Conservation (phyloP, 53 echinoderm and acorn worm species). For the Holothuria scabra region DNA sequence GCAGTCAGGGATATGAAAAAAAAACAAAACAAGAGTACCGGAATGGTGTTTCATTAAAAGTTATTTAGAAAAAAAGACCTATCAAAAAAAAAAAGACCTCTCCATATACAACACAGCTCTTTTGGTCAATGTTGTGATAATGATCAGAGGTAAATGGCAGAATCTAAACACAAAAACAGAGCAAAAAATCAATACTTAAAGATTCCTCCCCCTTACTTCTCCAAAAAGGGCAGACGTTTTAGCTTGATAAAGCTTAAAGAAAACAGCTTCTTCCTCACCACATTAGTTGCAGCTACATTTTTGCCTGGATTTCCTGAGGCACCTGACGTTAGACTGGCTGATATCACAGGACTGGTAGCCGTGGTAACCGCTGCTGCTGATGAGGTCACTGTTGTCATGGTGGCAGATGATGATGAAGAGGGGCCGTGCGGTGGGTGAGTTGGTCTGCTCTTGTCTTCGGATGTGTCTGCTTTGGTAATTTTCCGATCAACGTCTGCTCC, state of each 20-base stretch:
- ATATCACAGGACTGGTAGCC: constrained; percentile 61
- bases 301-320: constrained; percentile 76
- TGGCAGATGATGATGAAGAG: constrained; percentile 43
- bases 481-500: constrained; percentile 33
- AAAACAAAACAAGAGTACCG: too few relatives aligned
- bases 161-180: too few relatives aligned
- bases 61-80: too few relatives aligned
- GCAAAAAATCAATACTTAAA: too few relatives aligned
- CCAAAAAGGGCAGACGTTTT: background rate
- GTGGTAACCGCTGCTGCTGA: constrained; percentile 68
- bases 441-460: constrained; percentile 45
- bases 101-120: too few relatives aligned
- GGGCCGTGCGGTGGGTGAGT: constrained; percentile 11
- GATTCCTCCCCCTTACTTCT: too few relatives aligned
- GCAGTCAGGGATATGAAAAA: too few relatives aligned
- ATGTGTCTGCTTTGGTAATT: constrained; percentile 48
- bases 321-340: constrained; percentile 70
- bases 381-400: constrained; percentile 64
- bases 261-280: constrained; percentile 33
- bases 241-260: constrained; percentile 3
- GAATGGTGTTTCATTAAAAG: too few relatives aligned
- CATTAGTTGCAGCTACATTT: constrained; percentile 55
- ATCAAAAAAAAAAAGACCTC: too few relatives aligned
- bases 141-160: too few relatives aligned
- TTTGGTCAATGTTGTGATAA: too few relatives aligned